phyloP scores from a whole-genome alignment of 2,113 vertebrate species.

The Gulo gulo region DNA sequence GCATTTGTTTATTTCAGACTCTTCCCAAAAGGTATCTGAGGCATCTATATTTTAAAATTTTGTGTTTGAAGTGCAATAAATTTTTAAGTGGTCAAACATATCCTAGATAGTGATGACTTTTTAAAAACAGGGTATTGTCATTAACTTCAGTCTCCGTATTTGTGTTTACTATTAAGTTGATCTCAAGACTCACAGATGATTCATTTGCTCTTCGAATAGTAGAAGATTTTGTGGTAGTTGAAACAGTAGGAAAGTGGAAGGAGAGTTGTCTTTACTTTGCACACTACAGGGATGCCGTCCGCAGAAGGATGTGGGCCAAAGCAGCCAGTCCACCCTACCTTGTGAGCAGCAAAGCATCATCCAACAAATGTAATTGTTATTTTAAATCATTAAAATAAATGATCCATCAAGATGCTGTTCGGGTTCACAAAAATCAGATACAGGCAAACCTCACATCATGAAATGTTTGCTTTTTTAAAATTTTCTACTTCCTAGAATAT shows the following conservation, averaged over 20 bases:
- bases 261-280: neutral
- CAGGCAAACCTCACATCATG: neutral
- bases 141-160: neutral
- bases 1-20: neutral
- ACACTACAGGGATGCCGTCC: no score
- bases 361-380: neutral
- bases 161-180: neutral
- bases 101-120: neutral
- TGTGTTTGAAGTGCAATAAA: neutral
- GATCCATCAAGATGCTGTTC: neutral
- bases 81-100: neutral
- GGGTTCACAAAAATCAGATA: neutral
- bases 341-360: neutral
- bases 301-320: accelerated
- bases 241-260: neutral
- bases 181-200: neutral
- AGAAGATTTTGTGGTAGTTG: neutral
- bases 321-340: neutral
- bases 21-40: neutral
- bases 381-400: neutral
- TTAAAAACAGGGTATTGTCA: neutral
- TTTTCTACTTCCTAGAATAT: neutral
- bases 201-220: neutral
- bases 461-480: neutral
- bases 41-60: neutral